These are phyloP conservation scores for Mimas tiliae DNA, from an alignment of 2,888 invertebrate genomes.

Conservation along the genomic window DNA sequence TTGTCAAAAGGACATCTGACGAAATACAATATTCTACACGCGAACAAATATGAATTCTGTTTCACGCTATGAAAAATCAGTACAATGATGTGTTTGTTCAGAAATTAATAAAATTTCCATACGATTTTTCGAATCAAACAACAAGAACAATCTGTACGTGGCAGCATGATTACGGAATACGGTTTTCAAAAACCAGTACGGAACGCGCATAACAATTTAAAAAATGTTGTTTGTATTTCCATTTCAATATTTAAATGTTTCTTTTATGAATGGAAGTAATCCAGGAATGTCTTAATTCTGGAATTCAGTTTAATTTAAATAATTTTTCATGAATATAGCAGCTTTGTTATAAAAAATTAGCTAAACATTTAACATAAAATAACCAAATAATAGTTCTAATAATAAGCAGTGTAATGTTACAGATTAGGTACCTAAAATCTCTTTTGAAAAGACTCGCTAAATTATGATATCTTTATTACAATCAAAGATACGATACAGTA, in stretches of 20 bases:
- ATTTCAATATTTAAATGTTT: background rate
- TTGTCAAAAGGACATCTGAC: background rate
- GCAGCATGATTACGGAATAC: background rate
- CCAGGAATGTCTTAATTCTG: no score
- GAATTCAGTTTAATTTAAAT: no score
- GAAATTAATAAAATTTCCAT: constrained; percentile 17
- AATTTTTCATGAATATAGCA: no score
- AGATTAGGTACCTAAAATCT: no score
- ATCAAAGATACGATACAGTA: no score
- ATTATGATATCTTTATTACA: no score
- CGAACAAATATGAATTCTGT: background rate
- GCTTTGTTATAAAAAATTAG: no score
- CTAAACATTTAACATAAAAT: no score
- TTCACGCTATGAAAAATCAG: constrained; percentile 7
- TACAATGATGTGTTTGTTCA: constrained; percentile 25
- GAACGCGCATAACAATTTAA: background rate
- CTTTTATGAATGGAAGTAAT: no score
- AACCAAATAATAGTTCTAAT: no score
- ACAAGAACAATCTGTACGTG: background rate
- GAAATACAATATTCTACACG: background rate
- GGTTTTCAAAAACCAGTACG: constrained; percentile 2
- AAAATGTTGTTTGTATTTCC: background rate
- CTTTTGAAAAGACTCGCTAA: no score
- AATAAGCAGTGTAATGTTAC: no score
- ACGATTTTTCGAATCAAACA: constrained; percentile 15